Conservation (phyloP, 1,140 invertebrate species). For the Triops cancriformis region DNA sequence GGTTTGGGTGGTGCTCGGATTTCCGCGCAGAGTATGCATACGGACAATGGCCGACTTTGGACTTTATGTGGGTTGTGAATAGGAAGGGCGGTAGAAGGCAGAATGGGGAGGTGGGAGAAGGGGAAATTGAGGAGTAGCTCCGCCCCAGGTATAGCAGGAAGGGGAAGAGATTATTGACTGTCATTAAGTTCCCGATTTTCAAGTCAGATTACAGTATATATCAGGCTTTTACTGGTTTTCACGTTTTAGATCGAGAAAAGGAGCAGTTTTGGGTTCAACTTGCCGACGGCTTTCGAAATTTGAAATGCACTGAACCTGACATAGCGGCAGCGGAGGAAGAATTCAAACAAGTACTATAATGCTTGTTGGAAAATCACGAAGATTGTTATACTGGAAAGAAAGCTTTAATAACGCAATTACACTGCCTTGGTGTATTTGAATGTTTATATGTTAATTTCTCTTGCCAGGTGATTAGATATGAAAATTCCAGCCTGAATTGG, state of each 20-base stretch:
- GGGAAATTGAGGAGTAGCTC: not conserved
- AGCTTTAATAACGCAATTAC: no score
- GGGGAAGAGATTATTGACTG: constrained; percentile 10
- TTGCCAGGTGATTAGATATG: no score
- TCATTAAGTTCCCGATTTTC: constrained; percentile 1
- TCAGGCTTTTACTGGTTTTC: not conserved
- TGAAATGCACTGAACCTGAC: not conserved
- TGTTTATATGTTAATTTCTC: no score
- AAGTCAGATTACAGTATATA: not conserved
- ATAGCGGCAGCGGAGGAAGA: not conserved
- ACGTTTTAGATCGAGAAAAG: no score
- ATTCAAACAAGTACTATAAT: no score
- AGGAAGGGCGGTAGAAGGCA: not conserved
- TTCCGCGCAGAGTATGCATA: not conserved
- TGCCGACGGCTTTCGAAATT: not conserved
- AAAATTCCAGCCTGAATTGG: no score
- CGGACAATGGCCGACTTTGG: not conserved
- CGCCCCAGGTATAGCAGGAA: not conserved
- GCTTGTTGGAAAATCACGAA: no score
- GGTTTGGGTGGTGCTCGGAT: not conserved
- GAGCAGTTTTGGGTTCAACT: not conserved
- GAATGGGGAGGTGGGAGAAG: not conserved
- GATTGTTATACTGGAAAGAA: no score
- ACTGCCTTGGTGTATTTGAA: no score
- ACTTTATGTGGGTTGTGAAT: not conserved